A percentile compares a stretch with the other conserved stretches of the same genome.
phyloP scores from a whole-genome alignment of 1,140 invertebrate genomes.

The Tyrophagus putrescentiae region DNA sequence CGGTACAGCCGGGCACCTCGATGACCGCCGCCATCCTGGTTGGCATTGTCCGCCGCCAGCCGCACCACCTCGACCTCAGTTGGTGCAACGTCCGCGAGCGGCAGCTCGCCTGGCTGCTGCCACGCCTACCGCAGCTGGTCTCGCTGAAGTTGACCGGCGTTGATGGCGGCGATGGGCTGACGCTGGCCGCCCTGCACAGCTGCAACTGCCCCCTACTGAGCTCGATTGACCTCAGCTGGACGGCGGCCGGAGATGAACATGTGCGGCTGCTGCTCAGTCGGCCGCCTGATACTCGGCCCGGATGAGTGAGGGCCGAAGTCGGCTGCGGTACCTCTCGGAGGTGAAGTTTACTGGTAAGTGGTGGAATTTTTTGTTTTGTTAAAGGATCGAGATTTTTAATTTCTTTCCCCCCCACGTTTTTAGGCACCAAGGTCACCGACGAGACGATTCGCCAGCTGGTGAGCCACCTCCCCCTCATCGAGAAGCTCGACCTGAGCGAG shows the following conservation, averaged over 20 bases:
- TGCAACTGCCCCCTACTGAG: slow-evolving; percentile 62
- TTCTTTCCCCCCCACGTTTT: not conserved
- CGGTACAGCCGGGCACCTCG: slow-evolving; percentile 42
- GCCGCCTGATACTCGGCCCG: slow-evolving; percentile 64
- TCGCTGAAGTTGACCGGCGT: slow-evolving; percentile 63
- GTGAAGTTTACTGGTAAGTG: slow-evolving; percentile 54
- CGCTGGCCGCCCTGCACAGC: slow-evolving; percentile 61
- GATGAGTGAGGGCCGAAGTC: slow-evolving; percentile 59
- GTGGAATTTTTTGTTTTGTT: not conserved
- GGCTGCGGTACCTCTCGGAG: slow-evolving; percentile 55
- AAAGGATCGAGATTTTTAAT: not conserved
- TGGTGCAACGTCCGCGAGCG: slow-evolving; percentile 69
- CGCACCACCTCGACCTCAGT: slow-evolving; percentile 56
- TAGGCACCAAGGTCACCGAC: slow-evolving; percentile 63
- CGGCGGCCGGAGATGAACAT: slow-evolving; percentile 56
- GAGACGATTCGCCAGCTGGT: slow-evolving; percentile 61
- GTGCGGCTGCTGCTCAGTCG: slow-evolving; percentile 54
- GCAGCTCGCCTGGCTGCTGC: slow-evolving; percentile 71
- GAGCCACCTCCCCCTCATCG: slow-evolving; percentile 55
- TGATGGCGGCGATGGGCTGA: slow-evolving; percentile 37
- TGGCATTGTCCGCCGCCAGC: slow-evolving; percentile 72
- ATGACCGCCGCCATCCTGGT: slow-evolving; percentile 56
- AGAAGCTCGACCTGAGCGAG: slow-evolving; percentile 60
- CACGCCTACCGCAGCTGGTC: slow-evolving; percentile 61
- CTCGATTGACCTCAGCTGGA: slow-evolving; percentile 58